Base-by-base conservation (phyloP, 30 jellyfish, hydroid and myxozoan species). In the Chironex yamaguchii region DNA sequence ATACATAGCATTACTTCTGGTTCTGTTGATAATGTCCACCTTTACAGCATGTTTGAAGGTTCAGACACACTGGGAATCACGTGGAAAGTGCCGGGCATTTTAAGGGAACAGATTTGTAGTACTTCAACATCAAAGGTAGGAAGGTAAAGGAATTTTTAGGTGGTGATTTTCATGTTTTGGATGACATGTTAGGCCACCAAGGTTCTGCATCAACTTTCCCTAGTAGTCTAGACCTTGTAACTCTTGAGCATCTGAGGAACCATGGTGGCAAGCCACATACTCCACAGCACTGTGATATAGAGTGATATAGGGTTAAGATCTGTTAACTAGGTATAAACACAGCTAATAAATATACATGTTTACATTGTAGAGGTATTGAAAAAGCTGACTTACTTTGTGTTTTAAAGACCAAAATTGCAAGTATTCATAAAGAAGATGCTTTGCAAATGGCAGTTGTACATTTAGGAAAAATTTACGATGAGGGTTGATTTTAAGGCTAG, bases 171-270 rank as follows among this genome's bases (percentile, higher is more conserved):
- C 84, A 70, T 32, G 35, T 70, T 35, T 0, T 70, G 0, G 76
- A 70, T 35, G 71, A 67, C 3, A 29, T 67, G 65, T 34, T 67
- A 17, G 81, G 81, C 34, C 81, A 67, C 63, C 81, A 67, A 67
- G 81, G 81, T 0, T 67, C 81, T 0, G 81, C 81, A 25, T 52
- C 81, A 67, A 25, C 81, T 0, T 69, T 70, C 84, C 84, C 71
- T 0, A 70, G 84, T 34, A 22, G 63, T 36, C 17, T 68, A 32
- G 84, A 70, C 51, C 49, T 70, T 25, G 71, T 70, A 22, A 70
- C 84, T 70, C 71, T 70, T 6, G 84, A 33, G 51, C 84, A 70
- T 34, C 34, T 70, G 14, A 30, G 84, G 28, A 70, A 70, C 48
- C 71, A 70, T 34, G 34, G 28, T 1, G 71, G 84, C 0, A 70